phyloP scores from a whole-genome alignment of 2,113 vertebrate species.

The Trichomycterus rosablanca region DNA sequence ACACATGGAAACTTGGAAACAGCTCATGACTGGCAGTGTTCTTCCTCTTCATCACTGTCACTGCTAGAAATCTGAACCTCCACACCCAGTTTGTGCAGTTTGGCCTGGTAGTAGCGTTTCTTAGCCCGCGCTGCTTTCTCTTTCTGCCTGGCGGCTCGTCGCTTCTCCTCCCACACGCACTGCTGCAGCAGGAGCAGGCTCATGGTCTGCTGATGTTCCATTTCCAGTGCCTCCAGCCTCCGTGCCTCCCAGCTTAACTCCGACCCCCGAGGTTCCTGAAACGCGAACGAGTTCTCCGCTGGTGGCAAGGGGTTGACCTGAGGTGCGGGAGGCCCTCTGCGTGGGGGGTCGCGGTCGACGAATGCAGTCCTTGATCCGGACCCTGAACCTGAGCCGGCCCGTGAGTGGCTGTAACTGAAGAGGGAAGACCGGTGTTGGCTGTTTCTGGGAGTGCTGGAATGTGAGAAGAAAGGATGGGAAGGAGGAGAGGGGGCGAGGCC shows the following conservation, averaged over 20 bases:
- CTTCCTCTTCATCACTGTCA: constrained; percentile 51
- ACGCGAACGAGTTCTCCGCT: constrained; percentile 25
- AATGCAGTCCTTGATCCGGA: constrained; percentile 12
- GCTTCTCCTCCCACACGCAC: constrained; percentile 65
- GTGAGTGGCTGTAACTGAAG: constrained; percentile 20
- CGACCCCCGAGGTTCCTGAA: constrained; percentile 18
- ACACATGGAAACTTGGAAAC: constrained; percentile 14
- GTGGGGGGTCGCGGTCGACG: constrained; percentile 13
- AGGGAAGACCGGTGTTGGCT: constrained; percentile 34
- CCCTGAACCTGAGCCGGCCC: constrained; percentile 12
- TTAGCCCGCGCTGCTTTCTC: constrained; percentile 66
- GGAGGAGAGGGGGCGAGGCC: constrained; percentile 47
- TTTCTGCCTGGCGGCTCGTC: constrained; percentile 59
- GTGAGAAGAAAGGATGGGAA: constrained; percentile 43
- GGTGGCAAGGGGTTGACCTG: constrained; percentile 15
- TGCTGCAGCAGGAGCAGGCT: constrained; percentile 65
- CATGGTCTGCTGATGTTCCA: constrained; percentile 71
- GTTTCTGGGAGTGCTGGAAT: constrained; percentile 41
- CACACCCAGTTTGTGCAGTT: constrained; percentile 61
- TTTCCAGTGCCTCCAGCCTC: constrained; percentile 63
- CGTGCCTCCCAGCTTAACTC: constrained; percentile 38
- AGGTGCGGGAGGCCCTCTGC: constrained; percentile 21
- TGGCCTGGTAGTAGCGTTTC: constrained; percentile 67
- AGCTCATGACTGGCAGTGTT: constrained; percentile 22
- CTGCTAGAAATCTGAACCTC: constrained; percentile 51